These are phyloP conservation scores for Characodon lateralis DNA, from an alignment of 2,797 vertebrate species.

Conservation along the genomic window DNA sequence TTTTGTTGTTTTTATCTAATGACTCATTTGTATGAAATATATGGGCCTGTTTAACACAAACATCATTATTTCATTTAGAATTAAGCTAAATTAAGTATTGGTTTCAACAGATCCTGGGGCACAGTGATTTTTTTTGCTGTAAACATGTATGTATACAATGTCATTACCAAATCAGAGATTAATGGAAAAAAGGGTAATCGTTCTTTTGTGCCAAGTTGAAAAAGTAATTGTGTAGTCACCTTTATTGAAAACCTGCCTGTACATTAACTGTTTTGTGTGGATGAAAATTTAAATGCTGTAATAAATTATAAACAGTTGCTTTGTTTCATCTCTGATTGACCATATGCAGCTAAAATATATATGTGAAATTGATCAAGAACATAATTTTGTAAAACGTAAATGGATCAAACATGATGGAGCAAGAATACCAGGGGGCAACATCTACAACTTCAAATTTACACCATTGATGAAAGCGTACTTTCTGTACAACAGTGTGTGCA, in stretches of 20 bases:
- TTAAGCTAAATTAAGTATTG: conserved; percentile 23
- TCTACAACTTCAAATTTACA: neutral
- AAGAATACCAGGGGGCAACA: neutral
- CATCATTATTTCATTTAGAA: conserved; percentile 37
- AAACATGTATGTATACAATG: conserved; percentile 38
- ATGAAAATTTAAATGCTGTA: conserved; percentile 69
- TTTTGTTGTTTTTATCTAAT: conserved; percentile 68
- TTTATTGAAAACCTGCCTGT: conserved; percentile 65
- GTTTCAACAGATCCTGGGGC: conserved; percentile 34
- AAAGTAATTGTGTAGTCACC: conserved; percentile 59
- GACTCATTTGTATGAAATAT: conserved; percentile 55
- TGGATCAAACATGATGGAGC: neutral
- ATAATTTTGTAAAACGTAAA: neutral
- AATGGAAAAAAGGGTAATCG: conserved; percentile 49
- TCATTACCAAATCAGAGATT: conserved; percentile 50
- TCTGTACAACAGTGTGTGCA: neutral
- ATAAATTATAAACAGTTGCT: conserved; percentile 59
- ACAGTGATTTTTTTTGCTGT: conserved; percentile 36
- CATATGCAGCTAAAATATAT: neutral
- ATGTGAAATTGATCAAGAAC: neutral
- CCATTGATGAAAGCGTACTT: neutral
- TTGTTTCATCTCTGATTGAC: neutral
- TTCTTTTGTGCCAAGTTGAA: conserved; percentile 73
- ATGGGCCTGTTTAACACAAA: conserved; percentile 26
- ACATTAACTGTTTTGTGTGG: conserved; percentile 67